phyloP scores from a whole-genome alignment of 2,113 vertebrate genomes.

The Pteruthius melanotis region DNA sequence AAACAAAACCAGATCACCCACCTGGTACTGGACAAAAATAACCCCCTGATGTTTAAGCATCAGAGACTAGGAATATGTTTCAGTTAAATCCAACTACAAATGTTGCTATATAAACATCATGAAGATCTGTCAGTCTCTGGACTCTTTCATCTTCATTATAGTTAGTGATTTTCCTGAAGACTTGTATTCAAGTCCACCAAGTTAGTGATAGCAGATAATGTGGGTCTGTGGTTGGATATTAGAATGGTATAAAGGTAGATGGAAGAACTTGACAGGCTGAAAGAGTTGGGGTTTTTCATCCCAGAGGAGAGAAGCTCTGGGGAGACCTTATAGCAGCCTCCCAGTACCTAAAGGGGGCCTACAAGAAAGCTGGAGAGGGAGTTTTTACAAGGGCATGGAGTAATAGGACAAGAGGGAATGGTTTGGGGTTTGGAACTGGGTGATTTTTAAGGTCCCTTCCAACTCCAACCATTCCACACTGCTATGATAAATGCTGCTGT shows the following conservation, averaged over 20 bases:
- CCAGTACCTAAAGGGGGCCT: not conserved
- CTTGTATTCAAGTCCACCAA: not conserved
- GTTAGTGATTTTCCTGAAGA: not conserved
- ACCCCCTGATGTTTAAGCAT: not conserved
- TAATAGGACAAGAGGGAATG: not conserved
- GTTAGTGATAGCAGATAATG: not conserved
- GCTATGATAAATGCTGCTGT: not conserved
- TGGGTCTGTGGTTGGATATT: not conserved
- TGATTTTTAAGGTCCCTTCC: not conserved
- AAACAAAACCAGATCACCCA: not conserved
- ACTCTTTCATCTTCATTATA: not conserved
- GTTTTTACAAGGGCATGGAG: not conserved
- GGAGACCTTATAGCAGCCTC: not conserved
- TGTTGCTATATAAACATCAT: fast-evolving
- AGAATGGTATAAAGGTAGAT: not conserved
- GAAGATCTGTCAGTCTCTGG: not conserved
- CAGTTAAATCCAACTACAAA: not conserved
- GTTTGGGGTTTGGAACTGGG: not conserved
- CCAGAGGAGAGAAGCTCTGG: not conserved
- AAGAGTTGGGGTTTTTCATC: not conserved
- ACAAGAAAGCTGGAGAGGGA: not conserved
- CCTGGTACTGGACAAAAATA: not conserved
- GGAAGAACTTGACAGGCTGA: not conserved
- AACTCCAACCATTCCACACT: not conserved
- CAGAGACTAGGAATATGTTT: not conserved